phyloP scores from a whole-genome alignment of 2,888 invertebrate genomes.

The Campoletis raptor region DNA sequence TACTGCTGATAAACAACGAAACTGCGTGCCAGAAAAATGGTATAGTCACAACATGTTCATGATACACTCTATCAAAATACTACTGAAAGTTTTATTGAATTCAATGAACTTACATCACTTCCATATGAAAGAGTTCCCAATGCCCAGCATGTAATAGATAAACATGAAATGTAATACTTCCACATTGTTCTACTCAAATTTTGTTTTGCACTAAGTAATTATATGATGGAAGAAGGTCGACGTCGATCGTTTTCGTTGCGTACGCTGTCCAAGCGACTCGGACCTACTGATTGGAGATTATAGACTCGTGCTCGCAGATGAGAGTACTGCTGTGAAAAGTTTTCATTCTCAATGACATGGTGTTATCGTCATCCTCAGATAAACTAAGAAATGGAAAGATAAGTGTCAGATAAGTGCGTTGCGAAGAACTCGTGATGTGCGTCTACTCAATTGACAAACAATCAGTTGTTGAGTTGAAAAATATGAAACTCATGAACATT shows the following conservation, averaged over 20 bases:
- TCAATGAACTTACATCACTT: too few species aligned
- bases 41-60: too few species aligned
- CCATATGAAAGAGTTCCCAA: too few species aligned
- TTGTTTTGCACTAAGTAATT: background rate
- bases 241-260: background rate
- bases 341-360: background rate
- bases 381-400: background rate
- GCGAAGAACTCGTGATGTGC: background rate
- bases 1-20: too few species aligned
- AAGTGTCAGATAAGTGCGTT: background rate
- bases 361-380: background rate
- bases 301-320: background rate
- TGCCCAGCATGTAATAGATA: too few species aligned
- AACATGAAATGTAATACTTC: constrained; percentile 25
- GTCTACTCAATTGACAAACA: background rate
- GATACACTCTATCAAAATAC: too few species aligned
- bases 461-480: too few species aligned
- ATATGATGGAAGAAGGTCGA: background rate
- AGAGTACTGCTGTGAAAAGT: background rate
- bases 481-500: too few species aligned
- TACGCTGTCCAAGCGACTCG: constrained; percentile 14
- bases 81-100: too few species aligned
- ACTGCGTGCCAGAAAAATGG: too few species aligned
- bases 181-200: constrained; percentile 58
- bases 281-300: constrained; percentile 37